A percentile compares a stretch with the other conserved stretches of the same genome.
These are phyloP conservation scores for Bombus waltoni DNA, from an alignment of 1,140 invertebrate species.

Conservation along the genomic window DNA sequence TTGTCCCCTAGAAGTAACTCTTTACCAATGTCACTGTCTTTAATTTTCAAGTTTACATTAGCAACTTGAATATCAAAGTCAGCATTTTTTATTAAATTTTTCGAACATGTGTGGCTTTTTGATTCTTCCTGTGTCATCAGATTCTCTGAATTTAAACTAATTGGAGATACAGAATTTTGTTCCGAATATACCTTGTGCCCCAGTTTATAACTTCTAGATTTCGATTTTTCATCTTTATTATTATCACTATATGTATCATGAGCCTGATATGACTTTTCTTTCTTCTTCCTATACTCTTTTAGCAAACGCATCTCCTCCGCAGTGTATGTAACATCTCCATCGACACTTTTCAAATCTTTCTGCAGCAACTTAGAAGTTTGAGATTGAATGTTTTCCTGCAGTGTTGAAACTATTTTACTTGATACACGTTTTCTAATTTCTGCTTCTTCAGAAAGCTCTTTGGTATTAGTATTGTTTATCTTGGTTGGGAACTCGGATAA, in stretches of 20 bases:
- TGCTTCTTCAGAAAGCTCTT: background rate
- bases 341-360: conserved; percentile 46
- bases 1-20: conserved; percentile 59
- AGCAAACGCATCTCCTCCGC: conserved; percentile 44
- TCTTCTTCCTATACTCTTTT: conserved; percentile 50
- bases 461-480: conserved; percentile 4
- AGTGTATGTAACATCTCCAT: conserved; percentile 30
- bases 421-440: background rate
- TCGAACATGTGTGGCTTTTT: background rate
- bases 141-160: background rate
- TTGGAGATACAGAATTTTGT: background rate
- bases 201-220: background rate
- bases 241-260: background rate
- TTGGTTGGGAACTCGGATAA: background rate
- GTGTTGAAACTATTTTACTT: background rate
- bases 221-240: background rate
- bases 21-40: conserved; percentile 67
- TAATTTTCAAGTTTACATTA: conserved; percentile 75
- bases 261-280: conserved; percentile 25
- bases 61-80: conserved; percentile 76
- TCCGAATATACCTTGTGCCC: background rate
- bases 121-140: background rate
- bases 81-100: conserved; percentile 42
- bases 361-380: background rate
- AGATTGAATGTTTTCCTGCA: background rate